A percentile compares a stretch with the other conserved stretches of the same genome.
These are phyloP conservation scores for Mesembrinibis cayennensis DNA, from an alignment of 2,113 vertebrate species.

Conservation along the genomic window DNA sequence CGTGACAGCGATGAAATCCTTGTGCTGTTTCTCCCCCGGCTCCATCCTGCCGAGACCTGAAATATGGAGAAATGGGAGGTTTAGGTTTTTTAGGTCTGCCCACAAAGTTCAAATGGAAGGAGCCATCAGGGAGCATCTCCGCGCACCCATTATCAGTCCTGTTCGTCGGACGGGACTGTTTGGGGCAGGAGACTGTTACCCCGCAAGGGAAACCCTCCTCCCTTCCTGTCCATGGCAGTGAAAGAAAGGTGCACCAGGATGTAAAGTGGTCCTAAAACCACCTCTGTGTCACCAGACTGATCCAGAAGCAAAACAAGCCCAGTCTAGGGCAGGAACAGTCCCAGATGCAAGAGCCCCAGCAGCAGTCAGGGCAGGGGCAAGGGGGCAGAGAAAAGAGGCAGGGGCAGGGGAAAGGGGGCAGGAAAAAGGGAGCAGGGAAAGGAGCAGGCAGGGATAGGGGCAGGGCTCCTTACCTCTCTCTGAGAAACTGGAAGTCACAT, in stretches of 20 bases:
- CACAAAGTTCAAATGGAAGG: neutral
- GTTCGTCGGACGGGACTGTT: neutral
- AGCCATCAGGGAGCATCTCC: neutral
- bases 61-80: neutral
- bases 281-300: neutral
- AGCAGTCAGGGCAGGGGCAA: neutral
- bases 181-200: neutral
- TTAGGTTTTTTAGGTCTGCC: neutral
- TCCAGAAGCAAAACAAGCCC: neutral
- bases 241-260: neutral
- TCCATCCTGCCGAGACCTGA: conserved; percentile 68
- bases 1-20: conserved; percentile 39
- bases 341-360: neutral
- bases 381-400: neutral
- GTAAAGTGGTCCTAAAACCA: neutral
- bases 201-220: neutral
- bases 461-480: neutral
- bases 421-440: neutral
- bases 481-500: neutral
- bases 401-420: neutral
- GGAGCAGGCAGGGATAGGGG: neutral
- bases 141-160: accelerated
- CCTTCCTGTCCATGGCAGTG: neutral
- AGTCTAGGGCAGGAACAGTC: neutral
- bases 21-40: conserved; percentile 60